Evolutionary conservation across 2,113 vertebrate species (phyloP).

Genomic region (Mesitornis unicolor): DNA sequence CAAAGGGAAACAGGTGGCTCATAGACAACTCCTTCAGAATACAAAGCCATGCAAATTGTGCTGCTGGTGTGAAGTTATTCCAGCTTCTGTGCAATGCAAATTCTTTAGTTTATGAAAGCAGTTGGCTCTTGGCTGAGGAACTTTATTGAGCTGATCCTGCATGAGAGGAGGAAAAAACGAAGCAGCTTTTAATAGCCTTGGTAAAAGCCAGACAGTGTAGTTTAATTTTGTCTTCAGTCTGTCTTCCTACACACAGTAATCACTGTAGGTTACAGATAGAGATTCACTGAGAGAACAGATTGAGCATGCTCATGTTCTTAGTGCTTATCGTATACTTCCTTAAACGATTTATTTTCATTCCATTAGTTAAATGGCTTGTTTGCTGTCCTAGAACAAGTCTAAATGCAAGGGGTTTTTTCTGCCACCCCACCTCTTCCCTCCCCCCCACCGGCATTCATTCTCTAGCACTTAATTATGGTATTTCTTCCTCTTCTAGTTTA

Average conservation of each 20-base stretch:
- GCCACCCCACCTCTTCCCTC: no score
- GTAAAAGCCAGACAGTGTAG: background rate
- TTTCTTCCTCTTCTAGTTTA: background rate
- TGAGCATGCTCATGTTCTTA: background rate
- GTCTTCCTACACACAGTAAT: background rate
- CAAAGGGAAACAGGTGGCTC: background rate
- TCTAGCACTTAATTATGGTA: background rate
- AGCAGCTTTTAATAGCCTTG: background rate
- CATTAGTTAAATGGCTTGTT: background rate
- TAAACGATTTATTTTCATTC: background rate
- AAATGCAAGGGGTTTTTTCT: no score
- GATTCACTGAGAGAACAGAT: background rate
- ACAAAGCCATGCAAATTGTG: constrained; percentile 4
- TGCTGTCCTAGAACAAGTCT: background rate
- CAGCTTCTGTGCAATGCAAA: constrained; percentile 1
- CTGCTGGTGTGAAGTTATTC: constrained; percentile 4
- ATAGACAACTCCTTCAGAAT: background rate
- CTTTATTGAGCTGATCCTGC: background rate
- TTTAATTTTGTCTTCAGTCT: background rate
- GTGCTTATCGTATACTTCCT: background rate
- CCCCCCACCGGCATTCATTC: background rate
- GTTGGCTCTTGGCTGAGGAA: background rate
- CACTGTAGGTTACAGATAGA: background rate
- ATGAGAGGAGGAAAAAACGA: background rate
- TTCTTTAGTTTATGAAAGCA: background rate